Conservation (phyloP, 2,797 vertebrate species). For the Syngnathus rostellatus region DNA sequence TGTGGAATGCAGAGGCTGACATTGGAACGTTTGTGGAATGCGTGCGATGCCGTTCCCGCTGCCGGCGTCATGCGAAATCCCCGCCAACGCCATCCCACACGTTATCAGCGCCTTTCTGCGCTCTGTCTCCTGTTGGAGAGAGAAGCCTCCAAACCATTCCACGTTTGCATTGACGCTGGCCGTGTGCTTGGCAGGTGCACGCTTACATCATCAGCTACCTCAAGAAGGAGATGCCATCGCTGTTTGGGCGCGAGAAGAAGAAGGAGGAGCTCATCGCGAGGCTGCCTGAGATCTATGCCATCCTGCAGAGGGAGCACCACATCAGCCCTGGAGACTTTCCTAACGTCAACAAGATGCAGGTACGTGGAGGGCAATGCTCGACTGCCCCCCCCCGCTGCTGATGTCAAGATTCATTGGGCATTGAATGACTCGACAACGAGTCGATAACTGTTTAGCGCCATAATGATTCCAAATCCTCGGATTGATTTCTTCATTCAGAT, state of each 20-base stretch:
- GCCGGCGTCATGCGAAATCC: neutral
- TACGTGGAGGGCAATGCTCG: slow-evolving; percentile 15
- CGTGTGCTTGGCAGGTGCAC: slow-evolving; percentile 74
- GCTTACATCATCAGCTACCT: slow-evolving; percentile 95
- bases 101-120: neutral
- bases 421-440: no score
- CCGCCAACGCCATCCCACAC: neutral
- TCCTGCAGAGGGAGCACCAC: slow-evolving; percentile 88
- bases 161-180: neutral
- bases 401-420: no score
- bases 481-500: no score
- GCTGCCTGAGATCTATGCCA: slow-evolving; percentile 86
- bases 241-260: slow-evolving; percentile 94
- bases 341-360: slow-evolving; percentile 92
- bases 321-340: slow-evolving; percentile 96
- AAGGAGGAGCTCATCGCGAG: slow-evolving; percentile 85
- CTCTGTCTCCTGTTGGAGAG: neutral
- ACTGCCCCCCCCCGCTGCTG: neutral
- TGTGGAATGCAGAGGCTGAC: neutral
- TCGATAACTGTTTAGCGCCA: no score
- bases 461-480: no score
- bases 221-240: slow-evolving; percentile 94
- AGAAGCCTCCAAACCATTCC: no score
- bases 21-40: neutral
- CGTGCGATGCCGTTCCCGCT: neutral